Percentiles rank a stretch among this genome's conserved stretches.
Conservation (phyloP, 1,140 invertebrate species). For the Leptopilina boulardi region DNA sequence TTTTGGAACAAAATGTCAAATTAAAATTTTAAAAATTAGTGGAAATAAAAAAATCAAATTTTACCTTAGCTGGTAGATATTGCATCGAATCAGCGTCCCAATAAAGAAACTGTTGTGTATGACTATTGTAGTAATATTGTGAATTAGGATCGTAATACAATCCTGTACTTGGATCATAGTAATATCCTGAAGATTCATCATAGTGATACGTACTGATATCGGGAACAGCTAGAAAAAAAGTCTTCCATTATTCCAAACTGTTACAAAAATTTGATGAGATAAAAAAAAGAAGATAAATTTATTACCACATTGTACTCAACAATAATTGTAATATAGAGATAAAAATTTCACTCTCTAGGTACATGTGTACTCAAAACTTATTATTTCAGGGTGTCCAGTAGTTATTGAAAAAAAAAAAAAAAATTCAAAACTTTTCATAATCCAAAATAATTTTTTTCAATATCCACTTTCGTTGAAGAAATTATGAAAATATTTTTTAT, state of each 20-base stretch:
- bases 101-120: constrained; percentile 94
- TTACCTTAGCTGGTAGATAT: constrained; percentile 83
- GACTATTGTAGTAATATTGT: constrained; percentile 95
- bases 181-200: constrained; percentile 96
- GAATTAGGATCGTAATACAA: constrained; percentile 97
- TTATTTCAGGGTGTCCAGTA: too few relatives aligned
- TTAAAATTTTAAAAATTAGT: not conserved
- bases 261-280: not conserved
- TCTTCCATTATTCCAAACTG: not conserved
- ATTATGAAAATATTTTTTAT: too few relatives aligned
- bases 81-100: constrained; percentile 92
- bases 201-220: constrained; percentile 95
- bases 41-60: constrained; percentile 35
- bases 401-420: too few relatives aligned
- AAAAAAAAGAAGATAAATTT: not conserved
- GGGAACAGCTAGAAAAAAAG: constrained; percentile 80
- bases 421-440: too few relatives aligned
- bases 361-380: too few relatives aligned
- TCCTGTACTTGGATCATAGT: constrained; percentile 94
- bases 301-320: not conserved
- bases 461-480: too few relatives aligned
- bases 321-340: constrained; percentile 30
- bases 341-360: too few relatives aligned
- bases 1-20: too few relatives aligned
- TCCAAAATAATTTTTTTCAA: too few relatives aligned